Evolutionary conservation across 2,113 vertebrate genomes (phyloP).

Genomic region (Phodopus roborovskii): DNA sequence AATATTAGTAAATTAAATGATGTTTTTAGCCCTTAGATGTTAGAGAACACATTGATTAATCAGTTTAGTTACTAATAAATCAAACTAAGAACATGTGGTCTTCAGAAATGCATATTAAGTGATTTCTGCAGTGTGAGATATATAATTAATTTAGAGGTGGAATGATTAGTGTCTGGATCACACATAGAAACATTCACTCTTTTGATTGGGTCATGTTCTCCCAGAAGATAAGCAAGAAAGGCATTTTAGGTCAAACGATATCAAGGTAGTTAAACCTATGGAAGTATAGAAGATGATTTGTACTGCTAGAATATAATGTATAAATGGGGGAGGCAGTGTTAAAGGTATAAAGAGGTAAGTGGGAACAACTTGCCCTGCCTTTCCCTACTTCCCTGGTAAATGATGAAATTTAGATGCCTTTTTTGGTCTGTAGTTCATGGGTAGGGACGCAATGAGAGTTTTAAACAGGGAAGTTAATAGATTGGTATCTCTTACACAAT

Average conservation of each 20-base stretch:
- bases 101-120: slow-evolving; percentile 21
- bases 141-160: slow-evolving; percentile 29
- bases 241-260: background rate
- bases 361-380: background rate
- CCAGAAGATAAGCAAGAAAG: background rate
- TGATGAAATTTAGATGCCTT: background rate
- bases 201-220: slow-evolving; percentile 30
- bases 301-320: slow-evolving; percentile 7
- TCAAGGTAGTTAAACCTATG: background rate
- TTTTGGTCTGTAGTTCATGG: slow-evolving; percentile 22
- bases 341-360: background rate
- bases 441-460: background rate
- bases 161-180: slow-evolving; percentile 12
- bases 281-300: background rate
- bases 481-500: background rate
- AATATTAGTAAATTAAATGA: slow-evolving; percentile 47
- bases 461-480: slow-evolving; percentile 54
- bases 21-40: slow-evolving; percentile 14
- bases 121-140: slow-evolving; percentile 45
- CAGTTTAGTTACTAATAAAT: slow-evolving; percentile 6
- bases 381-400: background rate
- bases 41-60: slow-evolving; percentile 41
- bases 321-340: background rate
- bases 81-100: slow-evolving; percentile 16
- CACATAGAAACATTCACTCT: background rate